phyloP scores from a whole-genome alignment of 2,797 vertebrate genomes.

The Myripristis murdjan region DNA sequence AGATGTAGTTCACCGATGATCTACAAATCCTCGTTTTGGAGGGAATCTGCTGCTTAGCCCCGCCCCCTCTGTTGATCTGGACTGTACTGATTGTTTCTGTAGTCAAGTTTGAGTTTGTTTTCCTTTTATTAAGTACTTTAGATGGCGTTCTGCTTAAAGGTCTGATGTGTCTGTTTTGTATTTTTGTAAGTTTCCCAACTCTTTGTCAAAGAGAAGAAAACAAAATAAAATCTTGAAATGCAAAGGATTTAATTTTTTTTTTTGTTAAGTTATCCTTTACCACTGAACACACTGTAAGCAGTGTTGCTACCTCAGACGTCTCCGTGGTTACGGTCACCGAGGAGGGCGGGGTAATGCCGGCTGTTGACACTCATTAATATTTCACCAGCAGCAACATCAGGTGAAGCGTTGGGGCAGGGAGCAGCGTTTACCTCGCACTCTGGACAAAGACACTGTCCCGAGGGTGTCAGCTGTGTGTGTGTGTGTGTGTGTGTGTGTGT shows the following conservation, averaged over 20 bases:
- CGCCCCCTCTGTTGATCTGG: too few relatives aligned
- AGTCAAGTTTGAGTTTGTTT: too few relatives aligned
- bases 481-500: too few relatives aligned
- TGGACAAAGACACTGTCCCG: too few relatives aligned
- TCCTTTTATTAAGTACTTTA: neutral
- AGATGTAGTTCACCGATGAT: too few relatives aligned
- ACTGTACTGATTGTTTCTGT: too few relatives aligned
- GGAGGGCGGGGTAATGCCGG: neutral
- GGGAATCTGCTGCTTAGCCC: too few relatives aligned
- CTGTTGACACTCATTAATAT: constrained; percentile 27
- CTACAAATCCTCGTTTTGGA: too few relatives aligned
- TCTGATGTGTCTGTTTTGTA: constrained; percentile 34
- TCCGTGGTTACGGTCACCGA: constrained; percentile 27
- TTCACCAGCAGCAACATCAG: constrained; percentile 20
- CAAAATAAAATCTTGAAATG: neutral
- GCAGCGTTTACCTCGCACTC: neutral
- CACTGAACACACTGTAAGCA: neutral
- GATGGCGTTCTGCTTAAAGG: constrained; percentile 1
- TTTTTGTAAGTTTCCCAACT: constrained; percentile 45
- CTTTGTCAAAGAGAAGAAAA: neutral
- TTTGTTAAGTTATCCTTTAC: constrained; percentile 20
- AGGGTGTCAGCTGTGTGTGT: too few relatives aligned
- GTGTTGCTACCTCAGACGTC: neutral
- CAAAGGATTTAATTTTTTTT: neutral
- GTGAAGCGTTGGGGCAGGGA: neutral